Conservation (phyloP, 2,888 invertebrate species). For the Fissipunctia ypsillon region DNA sequence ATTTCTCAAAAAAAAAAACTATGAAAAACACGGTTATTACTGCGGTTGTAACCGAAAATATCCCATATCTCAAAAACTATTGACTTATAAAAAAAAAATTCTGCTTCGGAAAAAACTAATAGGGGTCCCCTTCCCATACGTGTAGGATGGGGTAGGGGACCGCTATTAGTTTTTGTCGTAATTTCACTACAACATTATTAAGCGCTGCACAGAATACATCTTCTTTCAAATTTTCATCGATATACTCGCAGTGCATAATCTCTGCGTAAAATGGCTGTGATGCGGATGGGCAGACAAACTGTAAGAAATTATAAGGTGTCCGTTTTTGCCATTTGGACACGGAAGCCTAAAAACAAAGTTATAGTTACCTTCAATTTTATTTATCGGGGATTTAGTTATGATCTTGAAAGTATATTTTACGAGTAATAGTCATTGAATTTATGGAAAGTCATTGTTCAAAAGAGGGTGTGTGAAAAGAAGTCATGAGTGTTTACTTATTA, state of each 20-base stretch:
- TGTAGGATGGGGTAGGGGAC: neutral
- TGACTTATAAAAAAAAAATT: no score
- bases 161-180: neutral
- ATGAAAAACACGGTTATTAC: neutral
- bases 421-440: neutral
- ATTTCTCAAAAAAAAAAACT: neutral
- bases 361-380: no score
- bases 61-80: neutral
- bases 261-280: neutral
- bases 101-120: no score
- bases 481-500: conserved; percentile 1
- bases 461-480: neutral
- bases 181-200: no score
- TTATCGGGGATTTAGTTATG: neutral
- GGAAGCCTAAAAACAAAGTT: neutral
- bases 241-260: neutral
- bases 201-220: neutral
- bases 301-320: neutral
- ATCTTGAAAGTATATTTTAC: neutral
- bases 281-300: neutral
- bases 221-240: neutral
- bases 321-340: neutral
- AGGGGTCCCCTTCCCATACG: no score
- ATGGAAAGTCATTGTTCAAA: neutral
- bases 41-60: neutral